phyloP scores from a whole-genome alignment of 2,113 vertebrate species.

The Protobothrops flavoviridis region DNA sequence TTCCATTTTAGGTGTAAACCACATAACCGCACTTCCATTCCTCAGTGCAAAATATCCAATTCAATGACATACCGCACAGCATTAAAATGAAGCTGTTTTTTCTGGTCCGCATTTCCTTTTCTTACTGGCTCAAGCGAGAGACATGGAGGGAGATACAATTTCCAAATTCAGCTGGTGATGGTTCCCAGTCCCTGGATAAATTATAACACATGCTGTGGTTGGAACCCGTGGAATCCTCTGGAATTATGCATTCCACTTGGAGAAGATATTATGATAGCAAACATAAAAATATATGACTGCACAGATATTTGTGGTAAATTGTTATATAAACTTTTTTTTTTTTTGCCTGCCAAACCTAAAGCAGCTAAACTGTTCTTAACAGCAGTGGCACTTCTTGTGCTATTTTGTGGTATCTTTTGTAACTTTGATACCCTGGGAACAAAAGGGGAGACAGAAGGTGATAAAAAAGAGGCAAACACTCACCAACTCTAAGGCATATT shows the following conservation, averaged over 20 bases:
- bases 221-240: constrained; percentile 7
- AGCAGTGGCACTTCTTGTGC: neutral
- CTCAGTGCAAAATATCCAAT: constrained; percentile 5
- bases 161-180: constrained; percentile 1
- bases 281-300: constrained; percentile 25
- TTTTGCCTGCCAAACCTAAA: constrained; percentile 3
- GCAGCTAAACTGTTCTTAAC: neutral
- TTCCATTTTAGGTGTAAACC: constrained; percentile 2
- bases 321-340: constrained; percentile 23
- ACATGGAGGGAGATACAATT: neutral
- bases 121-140: neutral
- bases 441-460: neutral
- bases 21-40: constrained; percentile 8
- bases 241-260: constrained; percentile 21
- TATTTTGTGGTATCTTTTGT: neutral
- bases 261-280: constrained; percentile 15
- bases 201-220: constrained; percentile 29
- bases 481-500: neutral
- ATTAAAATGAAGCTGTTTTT: constrained; percentile 14
- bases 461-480: neutral
- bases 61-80: constrained; percentile 6
- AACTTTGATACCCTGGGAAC: neutral
- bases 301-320: constrained; percentile 30
- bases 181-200: constrained; percentile 17
- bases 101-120: neutral